Conservation (phyloP, 1,140 invertebrate genomes). For the Calephelis nemesis region DNA sequence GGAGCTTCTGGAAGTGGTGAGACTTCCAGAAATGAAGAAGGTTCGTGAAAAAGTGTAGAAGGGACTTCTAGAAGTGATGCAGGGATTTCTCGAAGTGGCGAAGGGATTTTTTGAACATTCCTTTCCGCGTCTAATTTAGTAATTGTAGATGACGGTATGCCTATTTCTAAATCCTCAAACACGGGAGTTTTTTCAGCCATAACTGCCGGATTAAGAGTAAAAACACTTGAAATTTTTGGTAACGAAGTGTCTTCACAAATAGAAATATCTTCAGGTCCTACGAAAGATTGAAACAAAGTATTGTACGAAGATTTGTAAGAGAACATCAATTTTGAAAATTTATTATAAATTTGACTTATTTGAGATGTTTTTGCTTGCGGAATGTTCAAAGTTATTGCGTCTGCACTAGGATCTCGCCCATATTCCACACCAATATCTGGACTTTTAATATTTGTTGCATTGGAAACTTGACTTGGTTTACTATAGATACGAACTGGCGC, state of each 20-base stretch:
- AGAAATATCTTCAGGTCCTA: background rate
- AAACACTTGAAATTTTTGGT: slow-evolving; percentile 9
- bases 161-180: background rate
- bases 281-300: background rate
- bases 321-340: background rate
- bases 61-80: too few relatives aligned
- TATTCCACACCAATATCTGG: background rate
- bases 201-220: background rate
- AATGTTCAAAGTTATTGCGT: background rate
- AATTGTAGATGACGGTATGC: background rate
- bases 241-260: background rate
- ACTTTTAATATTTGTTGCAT: too few relatives aligned
- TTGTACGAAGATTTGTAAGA: slow-evolving; percentile 1
- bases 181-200: background rate
- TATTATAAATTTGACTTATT: background rate
- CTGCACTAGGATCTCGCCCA: background rate
- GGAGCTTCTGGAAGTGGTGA: too few relatives aligned
- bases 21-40: too few relatives aligned
- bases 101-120: too few relatives aligned
- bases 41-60: too few relatives aligned
- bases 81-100: too few relatives aligned
- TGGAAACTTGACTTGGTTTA: too few relatives aligned
- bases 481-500: too few relatives aligned
- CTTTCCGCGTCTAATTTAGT: background rate
- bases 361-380: background rate